phyloP scores from a whole-genome alignment of 1,140 invertebrate genomes.

The Drosophila varians region DNA sequence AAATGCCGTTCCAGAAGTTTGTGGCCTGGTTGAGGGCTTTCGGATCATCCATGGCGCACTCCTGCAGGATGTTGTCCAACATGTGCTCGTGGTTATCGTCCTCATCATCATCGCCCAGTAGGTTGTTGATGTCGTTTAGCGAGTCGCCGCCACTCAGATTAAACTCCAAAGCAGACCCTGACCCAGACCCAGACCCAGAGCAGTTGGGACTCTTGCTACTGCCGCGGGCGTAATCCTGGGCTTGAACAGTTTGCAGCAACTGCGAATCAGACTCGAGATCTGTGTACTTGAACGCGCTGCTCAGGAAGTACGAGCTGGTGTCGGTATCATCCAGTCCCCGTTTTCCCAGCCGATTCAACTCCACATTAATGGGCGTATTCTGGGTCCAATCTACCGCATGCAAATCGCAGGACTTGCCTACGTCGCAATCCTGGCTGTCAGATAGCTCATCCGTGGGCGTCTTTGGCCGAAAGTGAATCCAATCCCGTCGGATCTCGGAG shows the following conservation, averaged over 20 bases:
- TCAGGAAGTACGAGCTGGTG: conserved; percentile 57
- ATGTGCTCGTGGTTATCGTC: conserved; percentile 74
- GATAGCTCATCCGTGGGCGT: conserved; percentile 84
- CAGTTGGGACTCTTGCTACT: conserved; percentile 70
- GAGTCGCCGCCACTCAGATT: conserved; percentile 80
- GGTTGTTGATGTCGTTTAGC: conserved; percentile 77
- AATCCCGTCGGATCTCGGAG: conserved; percentile 77
- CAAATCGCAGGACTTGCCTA: conserved; percentile 55
- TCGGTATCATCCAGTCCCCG: conserved; percentile 8
- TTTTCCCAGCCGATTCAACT: conserved; percentile 83
- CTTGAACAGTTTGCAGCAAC: conserved; percentile 65
- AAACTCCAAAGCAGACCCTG: conserved; percentile 69
- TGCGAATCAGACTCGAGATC: conserved; percentile 78
- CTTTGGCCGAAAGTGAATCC: conserved; percentile 91
- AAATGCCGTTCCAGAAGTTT: conserved; percentile 82
- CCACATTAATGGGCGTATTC: conserved; percentile 86
- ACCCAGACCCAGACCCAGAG: conserved; percentile 45
- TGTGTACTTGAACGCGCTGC: conserved; percentile 70
- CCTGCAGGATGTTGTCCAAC: conserved; percentile 82
- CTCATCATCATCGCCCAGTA: conserved; percentile 73
- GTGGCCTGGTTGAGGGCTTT: conserved; percentile 80
- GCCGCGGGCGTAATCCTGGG: conserved; percentile 63
- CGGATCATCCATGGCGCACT: conserved; percentile 80
- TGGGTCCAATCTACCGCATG: conserved; percentile 84
- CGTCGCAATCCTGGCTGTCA: conserved; percentile 49